A percentile compares a stretch with the other conserved stretches of the same genome.
These are phyloP conservation scores for Gymnopithys bicolor DNA, from an alignment of 2,797 vertebrate species.

Conservation along the genomic window DNA sequence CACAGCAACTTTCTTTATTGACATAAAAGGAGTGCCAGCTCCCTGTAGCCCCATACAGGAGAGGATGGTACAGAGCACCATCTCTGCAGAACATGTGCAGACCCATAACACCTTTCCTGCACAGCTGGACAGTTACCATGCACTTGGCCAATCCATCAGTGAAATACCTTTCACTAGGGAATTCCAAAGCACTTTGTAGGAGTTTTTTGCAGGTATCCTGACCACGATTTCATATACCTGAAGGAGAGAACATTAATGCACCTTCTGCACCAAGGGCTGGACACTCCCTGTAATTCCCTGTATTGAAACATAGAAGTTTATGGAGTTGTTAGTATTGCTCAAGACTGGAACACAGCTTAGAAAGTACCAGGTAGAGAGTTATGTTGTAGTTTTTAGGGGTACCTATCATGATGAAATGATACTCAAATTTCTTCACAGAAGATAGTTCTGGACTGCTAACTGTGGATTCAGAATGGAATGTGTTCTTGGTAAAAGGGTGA, in stretches of 20 bases:
- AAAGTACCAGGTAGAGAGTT: background rate
- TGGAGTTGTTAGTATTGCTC: background rate
- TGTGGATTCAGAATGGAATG: background rate
- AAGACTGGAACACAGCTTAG: background rate
- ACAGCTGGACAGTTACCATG: background rate
- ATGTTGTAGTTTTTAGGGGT: background rate
- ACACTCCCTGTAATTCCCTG: background rate
- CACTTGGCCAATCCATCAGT: background rate
- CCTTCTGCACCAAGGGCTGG: background rate
- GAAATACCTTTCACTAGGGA: background rate
- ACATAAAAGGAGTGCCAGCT: background rate
- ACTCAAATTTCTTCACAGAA: background rate
- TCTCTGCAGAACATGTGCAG: too few relatives aligned
- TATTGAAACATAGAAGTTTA: background rate
- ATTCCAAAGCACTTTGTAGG: background rate
- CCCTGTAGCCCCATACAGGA: background rate
- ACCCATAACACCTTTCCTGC: background rate
- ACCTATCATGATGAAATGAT: background rate
- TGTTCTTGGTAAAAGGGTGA: conserved; percentile 19
- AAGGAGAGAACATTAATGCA: background rate
- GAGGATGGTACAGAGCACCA: background rate
- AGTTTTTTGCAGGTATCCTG: background rate
- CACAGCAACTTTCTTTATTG: background rate
- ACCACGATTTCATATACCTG: background rate
- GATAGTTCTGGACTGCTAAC: conserved; percentile 31